Conservation (phyloP, 2,888 invertebrate species). For the Drosophila nigricruria region DNA sequence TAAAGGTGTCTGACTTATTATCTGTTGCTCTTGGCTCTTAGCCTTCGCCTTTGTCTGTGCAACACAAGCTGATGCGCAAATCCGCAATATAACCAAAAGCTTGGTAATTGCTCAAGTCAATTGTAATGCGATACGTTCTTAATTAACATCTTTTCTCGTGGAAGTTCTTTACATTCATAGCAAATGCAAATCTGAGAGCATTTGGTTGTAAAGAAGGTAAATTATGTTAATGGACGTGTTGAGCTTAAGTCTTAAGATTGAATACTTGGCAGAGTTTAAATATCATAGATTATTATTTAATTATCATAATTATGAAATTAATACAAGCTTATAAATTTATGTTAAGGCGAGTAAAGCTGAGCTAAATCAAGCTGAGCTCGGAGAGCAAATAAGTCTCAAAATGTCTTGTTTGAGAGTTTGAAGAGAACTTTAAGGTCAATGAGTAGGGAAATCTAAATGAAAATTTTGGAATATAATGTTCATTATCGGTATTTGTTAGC, state of each 20-base stretch:
- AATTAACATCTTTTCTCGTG: neutral
- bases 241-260: neutral
- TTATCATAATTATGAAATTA: too few species aligned
- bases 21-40: conserved; percentile 38
- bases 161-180: neutral
- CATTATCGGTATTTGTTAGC: too few species aligned
- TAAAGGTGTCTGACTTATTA: conserved; percentile 42
- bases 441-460: too few species aligned
- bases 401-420: too few species aligned
- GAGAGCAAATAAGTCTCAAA: too few species aligned
- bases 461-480: too few species aligned
- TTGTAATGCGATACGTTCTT: neutral
- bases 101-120: conserved; percentile 11
- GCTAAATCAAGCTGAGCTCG: too few species aligned
- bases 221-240: neutral
- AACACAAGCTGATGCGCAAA: conserved; percentile 2
- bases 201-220: neutral
- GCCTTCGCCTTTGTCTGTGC: conserved; percentile 5
- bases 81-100: conserved; percentile 4
- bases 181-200: neutral
- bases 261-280: neutral
- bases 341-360: neutral
- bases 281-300: neutral
- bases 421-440: too few species aligned
- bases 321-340: too few species aligned